These are phyloP conservation scores for Silurus lanzhouensis DNA, from an alignment of 2,797 vertebrate species.

Conservation along the genomic window DNA sequence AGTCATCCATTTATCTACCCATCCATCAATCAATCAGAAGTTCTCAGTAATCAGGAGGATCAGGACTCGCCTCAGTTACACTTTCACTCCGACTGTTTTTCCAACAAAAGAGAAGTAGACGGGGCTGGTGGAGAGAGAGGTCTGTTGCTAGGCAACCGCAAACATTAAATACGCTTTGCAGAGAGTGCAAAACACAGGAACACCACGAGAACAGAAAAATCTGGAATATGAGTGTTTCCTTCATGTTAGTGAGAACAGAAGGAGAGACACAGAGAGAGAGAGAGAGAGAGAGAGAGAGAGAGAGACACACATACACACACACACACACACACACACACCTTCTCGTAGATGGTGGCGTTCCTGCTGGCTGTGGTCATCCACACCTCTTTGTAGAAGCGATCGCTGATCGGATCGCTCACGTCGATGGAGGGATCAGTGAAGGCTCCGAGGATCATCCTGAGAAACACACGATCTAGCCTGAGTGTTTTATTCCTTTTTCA, in stretches of 20 bases:
- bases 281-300: conserved; percentile 1
- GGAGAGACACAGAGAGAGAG: not conserved
- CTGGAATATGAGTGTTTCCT: too few relatives aligned
- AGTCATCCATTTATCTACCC: too few relatives aligned
- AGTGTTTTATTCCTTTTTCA: not conserved
- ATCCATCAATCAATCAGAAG: too few relatives aligned
- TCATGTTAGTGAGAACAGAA: not conserved
- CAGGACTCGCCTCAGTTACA: too few relatives aligned
- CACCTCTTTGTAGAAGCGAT: conserved; percentile 95
- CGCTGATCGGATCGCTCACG: conserved; percentile 88
- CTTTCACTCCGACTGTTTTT: too few relatives aligned
- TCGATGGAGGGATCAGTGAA: conserved; percentile 80
- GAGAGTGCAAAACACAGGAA: too few relatives aligned
- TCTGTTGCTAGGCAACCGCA: too few relatives aligned
- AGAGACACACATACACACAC: not conserved
- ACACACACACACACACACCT: conserved; percentile 72
- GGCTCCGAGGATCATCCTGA: conserved; percentile 87
- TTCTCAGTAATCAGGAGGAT: too few relatives aligned
- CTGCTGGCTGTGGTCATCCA: conserved; percentile 93
- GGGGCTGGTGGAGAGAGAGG: too few relatives aligned
- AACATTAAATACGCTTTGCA: too few relatives aligned
- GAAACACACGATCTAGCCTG: not conserved
- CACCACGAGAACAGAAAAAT: too few relatives aligned
- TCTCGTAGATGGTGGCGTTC: conserved; percentile 95
- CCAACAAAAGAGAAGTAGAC: too few relatives aligned